These are phyloP conservation scores for Lophotriccus pileatus DNA, from an alignment of 2,797 vertebrate species.

Conservation along the genomic window DNA sequence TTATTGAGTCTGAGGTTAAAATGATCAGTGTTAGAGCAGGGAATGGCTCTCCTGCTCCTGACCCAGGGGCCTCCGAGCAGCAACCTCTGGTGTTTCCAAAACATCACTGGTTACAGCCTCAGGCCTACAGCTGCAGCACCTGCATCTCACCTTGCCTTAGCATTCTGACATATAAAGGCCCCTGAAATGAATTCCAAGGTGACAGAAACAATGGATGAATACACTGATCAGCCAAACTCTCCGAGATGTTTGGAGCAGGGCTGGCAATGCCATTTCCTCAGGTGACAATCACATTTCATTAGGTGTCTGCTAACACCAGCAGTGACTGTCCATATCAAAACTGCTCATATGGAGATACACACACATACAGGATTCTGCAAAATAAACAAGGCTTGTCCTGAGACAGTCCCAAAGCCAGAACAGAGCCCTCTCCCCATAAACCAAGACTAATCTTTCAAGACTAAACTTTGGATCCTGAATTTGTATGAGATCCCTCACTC, in stretches of 20 bases:
- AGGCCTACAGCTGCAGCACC: not conserved
- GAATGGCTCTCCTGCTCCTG: not conserved
- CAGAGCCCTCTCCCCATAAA: not conserved
- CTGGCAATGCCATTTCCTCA: not conserved
- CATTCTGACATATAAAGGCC: not conserved
- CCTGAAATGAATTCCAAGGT: not conserved
- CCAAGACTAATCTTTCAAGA: not conserved
- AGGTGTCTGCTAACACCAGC: not conserved
- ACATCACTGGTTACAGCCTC: not conserved
- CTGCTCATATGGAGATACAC: not conserved
- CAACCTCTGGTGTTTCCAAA: not conserved
- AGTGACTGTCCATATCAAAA: not conserved
- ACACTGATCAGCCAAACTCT: not conserved
- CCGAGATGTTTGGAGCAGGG: not conserved
- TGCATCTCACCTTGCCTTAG: not conserved
- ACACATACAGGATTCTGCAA: rapidly evolving
- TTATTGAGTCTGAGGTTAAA: not conserved
- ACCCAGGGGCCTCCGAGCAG: not conserved
- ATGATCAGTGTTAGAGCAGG: not conserved
- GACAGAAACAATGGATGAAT: not conserved
- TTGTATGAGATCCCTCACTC: not conserved
- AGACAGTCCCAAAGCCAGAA: not conserved
- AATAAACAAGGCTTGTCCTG: not conserved
- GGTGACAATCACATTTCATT: not conserved
- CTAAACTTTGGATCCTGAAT: not conserved